Base-by-base conservation (phyloP, 64 coral and sea anemone species). In the Stichodactyla helianthus region DNA sequence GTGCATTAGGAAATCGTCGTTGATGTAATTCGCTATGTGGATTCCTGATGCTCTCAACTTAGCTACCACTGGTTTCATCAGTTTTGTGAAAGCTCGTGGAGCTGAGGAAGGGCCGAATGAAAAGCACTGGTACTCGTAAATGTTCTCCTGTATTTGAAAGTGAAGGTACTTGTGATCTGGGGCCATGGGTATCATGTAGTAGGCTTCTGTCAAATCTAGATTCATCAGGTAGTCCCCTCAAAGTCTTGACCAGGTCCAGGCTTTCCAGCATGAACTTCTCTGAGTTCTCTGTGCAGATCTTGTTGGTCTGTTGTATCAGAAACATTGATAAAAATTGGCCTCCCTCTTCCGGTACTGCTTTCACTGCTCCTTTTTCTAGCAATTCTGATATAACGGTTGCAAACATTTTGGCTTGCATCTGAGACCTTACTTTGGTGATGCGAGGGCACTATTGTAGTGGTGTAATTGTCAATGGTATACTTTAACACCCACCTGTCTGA, bases 221-320 rank as follows among this genome's bases (percentile, higher is more conserved):
- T 56, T 56, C 54, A 56, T 56, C 11, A 5, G 11, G 54, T 56
- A 6, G 5, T 56, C 54, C 54, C 54, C 11, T 56, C 82, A 89
- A 52, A n/a, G 79, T 70, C 50, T 68, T 60, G 53, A 82, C 80
- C 3, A 82, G 58, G 65, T 89, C 79, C 59, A 84, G 52, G 65
- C 82, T 70, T 71, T 89, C 79, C 62, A 89, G 81, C 57, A 83
- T 84, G 80, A 89, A 89, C 79, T 84, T 84, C 20, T 89, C 88
- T 50, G 50, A 83, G 9, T 82, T 79, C 50, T n/a, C n/a, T n/a
- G n/a, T n/a, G n/a, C n/a, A n/a, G n/a, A 84, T 6, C 54, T 56
- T 56, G 54, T 56, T 56, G 5, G 54, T 11, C 54, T 56, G 79
- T 18, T 52, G 79, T 13, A 17, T 28, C 35, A 31, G 19, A 85